Percentiles rank a stretch among this genome's conserved stretches.
Evolutionary conservation across 2,797 vertebrate species (phyloP).

Genomic region (Staurois parvus): DNA sequence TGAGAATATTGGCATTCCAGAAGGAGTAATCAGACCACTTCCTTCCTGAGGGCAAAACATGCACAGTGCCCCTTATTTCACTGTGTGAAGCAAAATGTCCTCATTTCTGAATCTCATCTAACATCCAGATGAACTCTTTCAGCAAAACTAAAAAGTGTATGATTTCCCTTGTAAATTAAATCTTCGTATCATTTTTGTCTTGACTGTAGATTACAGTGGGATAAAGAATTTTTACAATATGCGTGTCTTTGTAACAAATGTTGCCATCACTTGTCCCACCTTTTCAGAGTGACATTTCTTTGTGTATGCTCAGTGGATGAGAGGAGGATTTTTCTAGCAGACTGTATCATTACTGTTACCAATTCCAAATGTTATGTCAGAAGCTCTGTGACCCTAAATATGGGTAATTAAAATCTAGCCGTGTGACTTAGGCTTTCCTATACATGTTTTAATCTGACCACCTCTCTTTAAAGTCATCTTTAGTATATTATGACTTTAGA

Average conservation of each 20-base stretch:
- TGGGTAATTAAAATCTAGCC: too few relatives aligned
- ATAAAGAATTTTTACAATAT: not conserved
- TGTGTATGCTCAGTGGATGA: too few relatives aligned
- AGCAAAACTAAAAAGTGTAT: not conserved
- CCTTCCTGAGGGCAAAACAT: conserved; percentile 53
- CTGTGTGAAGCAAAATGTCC: conserved; percentile 5
- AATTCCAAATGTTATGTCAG: not conserved
- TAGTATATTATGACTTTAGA: too few relatives aligned
- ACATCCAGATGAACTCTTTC: conserved; percentile 14
- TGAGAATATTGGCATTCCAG: conserved; percentile 48
- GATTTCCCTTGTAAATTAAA: not conserved
- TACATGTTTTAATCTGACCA: too few relatives aligned
- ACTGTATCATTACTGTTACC: too few relatives aligned
- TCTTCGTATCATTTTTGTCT: not conserved
- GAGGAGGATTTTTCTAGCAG: too few relatives aligned
- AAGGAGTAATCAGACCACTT: conserved; percentile 45
- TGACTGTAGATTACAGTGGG: not conserved
- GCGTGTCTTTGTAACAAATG: too few relatives aligned
- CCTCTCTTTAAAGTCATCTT: too few relatives aligned
- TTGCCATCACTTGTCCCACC: too few relatives aligned
- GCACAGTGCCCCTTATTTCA: conserved; percentile 37
- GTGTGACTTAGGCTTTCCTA: too few relatives aligned
- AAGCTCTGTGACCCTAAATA: not conserved
- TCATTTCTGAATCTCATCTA: not conserved
- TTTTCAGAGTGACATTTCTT: too few relatives aligned